These are phyloP conservation scores for Podarcis cretensis DNA, from an alignment of 2,113 vertebrate species.

Conservation along the genomic window DNA sequence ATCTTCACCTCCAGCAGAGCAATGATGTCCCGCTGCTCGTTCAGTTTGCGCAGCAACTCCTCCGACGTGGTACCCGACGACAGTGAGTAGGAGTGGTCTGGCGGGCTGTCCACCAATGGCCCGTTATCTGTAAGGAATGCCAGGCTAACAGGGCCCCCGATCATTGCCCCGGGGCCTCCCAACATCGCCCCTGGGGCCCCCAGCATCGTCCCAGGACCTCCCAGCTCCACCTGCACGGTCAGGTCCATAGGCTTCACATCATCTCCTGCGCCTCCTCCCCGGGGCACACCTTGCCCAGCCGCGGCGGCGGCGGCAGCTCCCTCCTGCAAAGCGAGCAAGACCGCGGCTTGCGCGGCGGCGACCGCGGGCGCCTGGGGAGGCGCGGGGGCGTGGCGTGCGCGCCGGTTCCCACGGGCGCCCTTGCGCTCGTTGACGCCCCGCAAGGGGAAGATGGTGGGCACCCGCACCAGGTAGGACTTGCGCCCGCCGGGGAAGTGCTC, in stretches of 20 bases:
- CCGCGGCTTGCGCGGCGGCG: conserved; percentile 60
- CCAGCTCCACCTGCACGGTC: conserved; percentile 79
- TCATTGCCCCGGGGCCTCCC: background rate
- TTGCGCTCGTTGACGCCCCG: conserved; percentile 93
- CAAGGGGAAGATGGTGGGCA: conserved; percentile 93
- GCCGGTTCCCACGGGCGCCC: conserved; percentile 75
- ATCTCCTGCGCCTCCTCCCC: conserved; percentile 57
- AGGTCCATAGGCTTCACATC: conserved; percentile 87
- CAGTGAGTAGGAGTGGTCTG: conserved; percentile 95
- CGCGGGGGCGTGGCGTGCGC: conserved; percentile 62
- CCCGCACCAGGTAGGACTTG: conserved; percentile 93
- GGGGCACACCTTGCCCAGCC: conserved; percentile 48
- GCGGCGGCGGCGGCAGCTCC: conserved; percentile 33
- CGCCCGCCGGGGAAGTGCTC: conserved; percentile 95
- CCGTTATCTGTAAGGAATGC: conserved; percentile 62
- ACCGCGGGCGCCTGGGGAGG: conserved; percentile 54
- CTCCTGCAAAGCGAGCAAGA: conserved; percentile 66
- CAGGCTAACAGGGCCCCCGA: background rate
- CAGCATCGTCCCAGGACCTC: conserved; percentile 32
- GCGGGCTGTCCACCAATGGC: conserved; percentile 66
- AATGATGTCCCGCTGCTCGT: conserved; percentile 97
- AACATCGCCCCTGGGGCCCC: background rate
- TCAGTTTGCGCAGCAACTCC: conserved; percentile 94
- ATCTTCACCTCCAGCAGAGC: conserved; percentile 98
- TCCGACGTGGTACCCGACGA: conserved; percentile 94